These are phyloP conservation scores for Rhadinocentrus ornatus DNA, from an alignment of 2,797 vertebrate genomes.

Conservation along the genomic window DNA sequence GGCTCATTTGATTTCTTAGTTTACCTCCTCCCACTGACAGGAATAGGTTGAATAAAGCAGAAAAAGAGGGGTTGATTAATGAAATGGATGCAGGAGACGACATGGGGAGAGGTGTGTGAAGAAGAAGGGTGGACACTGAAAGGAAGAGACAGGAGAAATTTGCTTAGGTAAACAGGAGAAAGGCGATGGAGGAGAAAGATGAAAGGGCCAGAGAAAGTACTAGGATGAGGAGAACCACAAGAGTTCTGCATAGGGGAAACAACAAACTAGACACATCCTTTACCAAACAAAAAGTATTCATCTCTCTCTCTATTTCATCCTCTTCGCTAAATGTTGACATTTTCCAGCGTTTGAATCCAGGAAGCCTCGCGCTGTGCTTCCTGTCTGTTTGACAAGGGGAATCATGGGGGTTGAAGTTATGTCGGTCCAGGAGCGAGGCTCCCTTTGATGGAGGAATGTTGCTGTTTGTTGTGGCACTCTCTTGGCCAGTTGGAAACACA, in stretches of 20 bases:
- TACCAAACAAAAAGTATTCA: constrained; percentile 58
- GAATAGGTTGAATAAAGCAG: constrained; percentile 30
- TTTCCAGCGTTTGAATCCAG: constrained; percentile 62
- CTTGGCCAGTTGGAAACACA: constrained; percentile 63
- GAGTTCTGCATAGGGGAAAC: constrained; percentile 35
- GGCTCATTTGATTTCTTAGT: constrained; percentile 58
- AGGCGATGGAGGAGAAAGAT: constrained; percentile 47
- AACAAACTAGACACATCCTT: constrained; percentile 58
- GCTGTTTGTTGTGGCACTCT: constrained; percentile 56
- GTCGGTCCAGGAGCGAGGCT: constrained; percentile 49
- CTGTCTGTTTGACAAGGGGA: constrained; percentile 74
- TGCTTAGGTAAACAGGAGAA: constrained; percentile 33
- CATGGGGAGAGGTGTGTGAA: constrained; percentile 33
- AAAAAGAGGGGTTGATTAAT: constrained; percentile 32
- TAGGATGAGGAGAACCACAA: constrained; percentile 32
- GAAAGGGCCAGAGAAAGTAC: constrained; percentile 52
- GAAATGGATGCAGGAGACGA: constrained; percentile 51
- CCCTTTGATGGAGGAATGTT: constrained; percentile 73
- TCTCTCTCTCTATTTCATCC: constrained; percentile 53
- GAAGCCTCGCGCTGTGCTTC: constrained; percentile 68
- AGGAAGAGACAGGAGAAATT: constrained; percentile 39
- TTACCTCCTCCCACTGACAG: constrained; percentile 45
- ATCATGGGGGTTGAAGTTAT: constrained; percentile 76
- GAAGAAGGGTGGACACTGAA: constrained; percentile 38
- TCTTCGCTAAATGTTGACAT: constrained; percentile 70